phyloP scores from a whole-genome alignment of 2,888 invertebrate genomes.

The Campoplex capitator region DNA sequence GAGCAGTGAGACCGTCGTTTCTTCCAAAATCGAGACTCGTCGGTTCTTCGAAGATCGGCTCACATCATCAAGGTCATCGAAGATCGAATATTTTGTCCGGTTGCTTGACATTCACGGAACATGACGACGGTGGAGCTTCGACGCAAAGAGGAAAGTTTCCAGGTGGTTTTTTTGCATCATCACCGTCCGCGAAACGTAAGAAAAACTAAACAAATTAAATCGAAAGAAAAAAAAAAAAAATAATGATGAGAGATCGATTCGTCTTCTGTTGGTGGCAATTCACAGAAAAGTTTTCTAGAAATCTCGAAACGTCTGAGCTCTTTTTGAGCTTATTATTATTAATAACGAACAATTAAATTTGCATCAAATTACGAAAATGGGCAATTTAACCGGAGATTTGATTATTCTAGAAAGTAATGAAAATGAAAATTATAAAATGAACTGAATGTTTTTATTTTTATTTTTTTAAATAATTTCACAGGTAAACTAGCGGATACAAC shows the following conservation, averaged over 20 bases:
- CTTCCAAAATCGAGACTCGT: constrained; percentile 78
- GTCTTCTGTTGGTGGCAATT: background rate
- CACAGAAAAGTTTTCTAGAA: background rate
- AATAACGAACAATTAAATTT: background rate
- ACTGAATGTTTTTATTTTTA: background rate
- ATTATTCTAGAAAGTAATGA: constrained; percentile 17
- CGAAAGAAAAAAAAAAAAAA: background rate
- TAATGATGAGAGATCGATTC: background rate
- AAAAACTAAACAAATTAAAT: background rate
- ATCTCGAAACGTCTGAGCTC: background rate
- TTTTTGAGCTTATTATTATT: background rate
- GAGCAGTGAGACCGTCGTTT: constrained; percentile 79
- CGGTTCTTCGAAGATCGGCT: constrained; percentile 69
- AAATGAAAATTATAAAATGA: background rate
- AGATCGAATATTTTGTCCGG: constrained; percentile 66
- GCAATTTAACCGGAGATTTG: background rate
- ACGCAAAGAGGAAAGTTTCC: constrained; percentile 64
- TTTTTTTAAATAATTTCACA: constrained; percentile 52
- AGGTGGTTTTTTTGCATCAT: constrained; percentile 57
- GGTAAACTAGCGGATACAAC: constrained; percentile 70
- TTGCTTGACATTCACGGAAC: constrained; percentile 63
- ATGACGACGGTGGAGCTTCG: constrained; percentile 57
- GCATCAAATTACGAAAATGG: background rate
- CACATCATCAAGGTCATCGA: constrained; percentile 59
- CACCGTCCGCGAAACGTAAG: constrained; percentile 64